Percentiles rank a stretch among this genome's conserved stretches.
These are phyloP conservation scores for Ochotona curzoniae DNA, from an alignment of 2,113 vertebrate species.

Conservation along the genomic window DNA sequence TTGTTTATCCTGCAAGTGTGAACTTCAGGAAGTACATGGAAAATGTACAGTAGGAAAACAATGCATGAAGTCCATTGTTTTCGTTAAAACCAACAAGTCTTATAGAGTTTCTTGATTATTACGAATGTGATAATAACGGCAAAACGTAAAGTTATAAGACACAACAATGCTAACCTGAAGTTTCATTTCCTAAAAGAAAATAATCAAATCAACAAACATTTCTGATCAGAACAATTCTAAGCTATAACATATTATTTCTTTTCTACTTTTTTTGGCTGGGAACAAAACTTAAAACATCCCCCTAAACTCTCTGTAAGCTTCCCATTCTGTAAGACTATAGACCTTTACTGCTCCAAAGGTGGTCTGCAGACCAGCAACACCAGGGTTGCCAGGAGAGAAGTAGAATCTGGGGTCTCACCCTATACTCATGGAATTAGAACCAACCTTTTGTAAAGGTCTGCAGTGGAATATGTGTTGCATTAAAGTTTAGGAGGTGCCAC, in stretches of 20 bases:
- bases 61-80: too few species aligned
- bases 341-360: background rate
- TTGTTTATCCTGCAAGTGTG: background rate
- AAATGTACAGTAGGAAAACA: too few species aligned
- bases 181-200: slow-evolving; percentile 4
- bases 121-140: too few species aligned
- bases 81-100: too few species aligned
- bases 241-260: background rate
- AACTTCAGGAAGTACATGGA: too few species aligned
- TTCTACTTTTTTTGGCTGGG: slow-evolving; percentile 52
- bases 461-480: background rate
- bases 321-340: background rate
- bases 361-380: background rate
- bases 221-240: background rate
- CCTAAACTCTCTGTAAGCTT: background rate
- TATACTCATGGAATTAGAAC: background rate
- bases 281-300: background rate
- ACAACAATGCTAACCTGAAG: background rate
- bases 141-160: background rate
- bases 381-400: background rate
- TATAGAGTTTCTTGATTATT: background rate
- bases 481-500: slow-evolving; percentile 29
- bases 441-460: background rate
- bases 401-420: background rate
- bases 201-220: background rate